Base-by-base conservation (phyloP, 2,888 invertebrate genomes). In the Mesorhabditis spiculigera region DNA sequence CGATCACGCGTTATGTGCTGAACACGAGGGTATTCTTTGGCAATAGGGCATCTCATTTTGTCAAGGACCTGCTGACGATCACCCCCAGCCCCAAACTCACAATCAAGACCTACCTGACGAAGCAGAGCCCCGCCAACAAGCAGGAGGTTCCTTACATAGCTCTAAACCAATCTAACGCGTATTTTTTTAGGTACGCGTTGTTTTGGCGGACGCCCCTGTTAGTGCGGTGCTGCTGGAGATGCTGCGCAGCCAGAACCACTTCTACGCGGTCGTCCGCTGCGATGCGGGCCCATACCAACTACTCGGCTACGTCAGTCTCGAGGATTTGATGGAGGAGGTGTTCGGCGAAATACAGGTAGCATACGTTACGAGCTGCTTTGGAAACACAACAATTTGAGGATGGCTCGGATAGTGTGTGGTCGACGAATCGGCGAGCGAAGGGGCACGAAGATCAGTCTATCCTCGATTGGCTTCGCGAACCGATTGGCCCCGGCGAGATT, bases 331-430 rank as follows among this genome's bases (percentile, higher is more conserved):
- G 58, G 58, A 50, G 58, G 58, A 50, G 3, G 58, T 50, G 10
- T 50, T 50, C n/a, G 58, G 58, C 8, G 58, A 50, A 50, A 50
- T 50, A 50, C 58, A 50, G 58, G 58, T 10, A 50, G 10, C 10
- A 13, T 50, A 13, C n/a, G n/a, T 50, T 50, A 13, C n/a, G n/a
- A 50, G n/a, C 58, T 50, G n/a, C 8, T n/a, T 50, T 10, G 58
- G 10, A 50, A 50, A 50, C n/a, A n/a, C 2, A 50, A 50, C n/a
- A 50, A 10, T 50, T 50, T 50, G 8, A 50, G 58, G 58, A 50
- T 50, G 58, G 58, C n/a, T 50, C 58, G 58, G 58, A 50, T n/a
- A 50, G 58, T 50, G 58, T 50, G 58, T 50, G 58, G 58, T 50
- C 58, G n/a, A 50, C 8, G 58, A 50, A 50, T 50, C 58, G 58